These are phyloP conservation scores for Brachionus sp. DNA, from an alignment of 1,140 invertebrate genomes.

Conservation along the genomic window DNA sequence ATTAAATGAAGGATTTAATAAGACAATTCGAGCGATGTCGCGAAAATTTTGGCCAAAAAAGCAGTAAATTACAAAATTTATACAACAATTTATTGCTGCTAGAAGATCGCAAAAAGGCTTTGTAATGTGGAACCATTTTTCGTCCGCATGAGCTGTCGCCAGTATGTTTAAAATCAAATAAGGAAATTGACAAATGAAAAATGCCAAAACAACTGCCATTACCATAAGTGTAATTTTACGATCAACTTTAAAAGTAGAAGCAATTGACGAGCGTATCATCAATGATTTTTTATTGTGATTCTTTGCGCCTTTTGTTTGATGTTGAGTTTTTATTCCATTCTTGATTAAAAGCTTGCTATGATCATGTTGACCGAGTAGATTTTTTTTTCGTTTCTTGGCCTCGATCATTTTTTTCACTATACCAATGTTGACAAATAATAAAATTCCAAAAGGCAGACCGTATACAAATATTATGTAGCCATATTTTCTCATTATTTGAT, in stretches of 20 bases:
- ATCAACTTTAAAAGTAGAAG: conserved; percentile 8
- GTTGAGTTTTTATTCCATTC: background rate
- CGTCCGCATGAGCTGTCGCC: conserved; percentile 2
- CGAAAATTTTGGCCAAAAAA: conserved; percentile 45
- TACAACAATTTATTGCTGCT: conserved; percentile 18
- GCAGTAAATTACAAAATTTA: conserved; percentile 42
- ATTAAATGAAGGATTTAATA: conserved; percentile 20
- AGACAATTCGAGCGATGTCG: background rate
- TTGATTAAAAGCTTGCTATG: background rate
- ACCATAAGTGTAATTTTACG: conserved; percentile 40
- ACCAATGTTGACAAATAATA: conserved; percentile 8
- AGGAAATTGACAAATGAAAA: conserved; percentile 44
- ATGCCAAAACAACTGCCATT: conserved; percentile 30
- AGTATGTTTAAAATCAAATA: conserved; percentile 19
- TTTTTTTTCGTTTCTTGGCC: conserved; percentile 24
- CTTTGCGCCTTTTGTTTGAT: background rate
- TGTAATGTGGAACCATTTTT: conserved; percentile 20
- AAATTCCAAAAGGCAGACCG: conserved; percentile 21
- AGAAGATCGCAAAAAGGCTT: conserved; percentile 25
- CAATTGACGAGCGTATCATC: background rate
- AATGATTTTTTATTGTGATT: background rate
- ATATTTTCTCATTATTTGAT: conserved; percentile 15
- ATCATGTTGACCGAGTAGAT: background rate
- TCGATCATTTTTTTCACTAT: conserved; percentile 40
- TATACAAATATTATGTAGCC: conserved; percentile 43